Percentiles rank a stretch among this genome's conserved stretches.
These are phyloP conservation scores for Empis livida DNA, from an alignment of 2,888 invertebrate genomes.

Conservation along the genomic window DNA sequence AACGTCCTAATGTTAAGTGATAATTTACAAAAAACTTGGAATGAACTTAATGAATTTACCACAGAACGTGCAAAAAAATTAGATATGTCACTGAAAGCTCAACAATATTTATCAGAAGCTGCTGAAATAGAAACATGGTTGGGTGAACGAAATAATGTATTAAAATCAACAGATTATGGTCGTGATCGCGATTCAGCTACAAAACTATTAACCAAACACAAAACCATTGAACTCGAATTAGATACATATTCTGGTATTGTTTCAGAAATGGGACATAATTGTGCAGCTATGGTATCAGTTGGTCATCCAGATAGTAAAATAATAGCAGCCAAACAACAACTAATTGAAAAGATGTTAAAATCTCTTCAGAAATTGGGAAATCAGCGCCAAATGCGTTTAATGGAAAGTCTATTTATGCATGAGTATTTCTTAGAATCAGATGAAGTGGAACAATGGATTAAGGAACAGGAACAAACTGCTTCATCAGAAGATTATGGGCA, in stretches of 20 bases:
- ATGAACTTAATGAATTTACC: conserved; percentile 55
- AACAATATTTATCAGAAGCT: conserved; percentile 85
- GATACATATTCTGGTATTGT: conserved; percentile 87
- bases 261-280: conserved; percentile 82
- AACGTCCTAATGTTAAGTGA: conserved; percentile 65
- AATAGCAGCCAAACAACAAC: conserved; percentile 61
- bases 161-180: conserved; percentile 78
- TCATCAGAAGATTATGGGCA: conserved; percentile 89
- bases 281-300: conserved; percentile 63
- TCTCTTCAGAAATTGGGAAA: conserved; percentile 69
- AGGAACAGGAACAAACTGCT: conserved; percentile 78
- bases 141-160: conserved; percentile 68
- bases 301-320: conserved; percentile 75
- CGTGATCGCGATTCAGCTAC: conserved; percentile 81
- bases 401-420: conserved; percentile 82
- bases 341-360: conserved; percentile 64
- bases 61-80: conserved; percentile 60
- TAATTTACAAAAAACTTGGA: conserved; percentile 60
- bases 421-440: conserved; percentile 84
- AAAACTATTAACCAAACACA: conserved; percentile 87
- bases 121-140: conserved; percentile 90
- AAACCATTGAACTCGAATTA: conserved; percentile 79
- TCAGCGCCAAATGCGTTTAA: conserved; percentile 68
- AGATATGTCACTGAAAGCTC: conserved; percentile 76
- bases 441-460: conserved; percentile 85